phyloP scores from a whole-genome alignment of 2,888 invertebrate species.

The Drosophila cracens region DNA sequence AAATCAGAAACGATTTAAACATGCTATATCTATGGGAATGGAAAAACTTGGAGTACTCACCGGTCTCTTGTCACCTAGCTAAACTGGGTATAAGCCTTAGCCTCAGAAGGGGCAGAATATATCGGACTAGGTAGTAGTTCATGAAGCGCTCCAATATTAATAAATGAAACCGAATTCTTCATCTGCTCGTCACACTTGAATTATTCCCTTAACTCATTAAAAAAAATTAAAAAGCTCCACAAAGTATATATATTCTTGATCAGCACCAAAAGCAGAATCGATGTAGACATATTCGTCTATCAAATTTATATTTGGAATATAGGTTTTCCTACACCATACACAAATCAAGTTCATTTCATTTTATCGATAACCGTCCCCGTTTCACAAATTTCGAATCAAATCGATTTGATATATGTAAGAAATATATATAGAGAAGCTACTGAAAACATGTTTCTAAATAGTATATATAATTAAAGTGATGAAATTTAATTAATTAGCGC shows the following conservation, averaged over 20 bases:
- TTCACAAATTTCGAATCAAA: not conserved
- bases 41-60: not conserved
- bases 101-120: not conserved
- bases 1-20: not conserved
- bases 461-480: not conserved
- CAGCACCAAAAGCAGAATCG: not conserved
- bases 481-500: slow-evolving; percentile 13
- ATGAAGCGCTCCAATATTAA: not conserved
- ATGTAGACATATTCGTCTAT: not conserved
- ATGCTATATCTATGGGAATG: not conserved
- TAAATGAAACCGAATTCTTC: not conserved
- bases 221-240: not conserved
- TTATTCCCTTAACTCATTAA: not conserved
- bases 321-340: not conserved
- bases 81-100: no score
- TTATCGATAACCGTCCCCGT: not conserved
- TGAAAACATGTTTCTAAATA: not conserved
- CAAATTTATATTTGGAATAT: not conserved
- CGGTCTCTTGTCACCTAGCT: not conserved
- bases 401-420: not conserved
- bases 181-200: no score
- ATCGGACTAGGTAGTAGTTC: not conserved
- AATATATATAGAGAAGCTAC: not conserved
- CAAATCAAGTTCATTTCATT: not conserved
- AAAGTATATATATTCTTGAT: not conserved